phyloP scores from a whole-genome alignment of 2,113 vertebrate species.

The Hylia prasina region DNA sequence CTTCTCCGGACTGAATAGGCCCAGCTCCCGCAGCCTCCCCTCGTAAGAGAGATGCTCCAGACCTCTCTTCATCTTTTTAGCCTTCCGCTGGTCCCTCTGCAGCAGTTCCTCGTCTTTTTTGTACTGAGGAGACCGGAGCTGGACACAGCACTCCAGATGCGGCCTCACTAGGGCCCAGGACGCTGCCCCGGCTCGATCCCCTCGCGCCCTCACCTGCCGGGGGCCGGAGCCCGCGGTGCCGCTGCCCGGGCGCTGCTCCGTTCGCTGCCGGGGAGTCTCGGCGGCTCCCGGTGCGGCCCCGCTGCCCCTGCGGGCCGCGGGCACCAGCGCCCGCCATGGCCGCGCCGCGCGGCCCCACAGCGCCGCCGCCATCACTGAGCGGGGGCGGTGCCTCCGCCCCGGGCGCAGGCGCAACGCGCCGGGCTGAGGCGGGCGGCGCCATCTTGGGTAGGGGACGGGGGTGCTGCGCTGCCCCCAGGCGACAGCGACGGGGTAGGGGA shows the following conservation, averaged over 20 bases:
- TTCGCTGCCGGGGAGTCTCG: neutral
- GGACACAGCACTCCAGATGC: neutral
- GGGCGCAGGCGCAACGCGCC: neutral
- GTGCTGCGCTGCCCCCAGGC: neutral
- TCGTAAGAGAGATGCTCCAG: neutral
- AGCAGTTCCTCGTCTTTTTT: neutral
- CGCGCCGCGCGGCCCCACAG: neutral
- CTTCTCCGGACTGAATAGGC: neutral
- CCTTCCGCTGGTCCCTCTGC: neutral
- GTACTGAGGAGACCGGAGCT: neutral
- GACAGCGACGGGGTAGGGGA: rapidly evolving
- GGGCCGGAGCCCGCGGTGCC: neutral
- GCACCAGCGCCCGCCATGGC: neutral
- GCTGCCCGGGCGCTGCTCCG: neutral
- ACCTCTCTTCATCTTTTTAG: neutral
- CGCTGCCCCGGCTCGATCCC: neutral
- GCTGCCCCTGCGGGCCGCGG: neutral
- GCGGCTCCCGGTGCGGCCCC: neutral
- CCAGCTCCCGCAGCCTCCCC: neutral
- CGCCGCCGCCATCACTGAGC: neutral
- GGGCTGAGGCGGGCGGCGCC: neutral
- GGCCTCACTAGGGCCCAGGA: neutral
- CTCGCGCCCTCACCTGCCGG: neutral
- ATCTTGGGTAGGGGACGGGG: neutral
- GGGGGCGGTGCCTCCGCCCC: rapidly evolving